Evolutionary conservation across 2,113 vertebrate genomes (phyloP).

Genomic region (Prunella himalayana): DNA sequence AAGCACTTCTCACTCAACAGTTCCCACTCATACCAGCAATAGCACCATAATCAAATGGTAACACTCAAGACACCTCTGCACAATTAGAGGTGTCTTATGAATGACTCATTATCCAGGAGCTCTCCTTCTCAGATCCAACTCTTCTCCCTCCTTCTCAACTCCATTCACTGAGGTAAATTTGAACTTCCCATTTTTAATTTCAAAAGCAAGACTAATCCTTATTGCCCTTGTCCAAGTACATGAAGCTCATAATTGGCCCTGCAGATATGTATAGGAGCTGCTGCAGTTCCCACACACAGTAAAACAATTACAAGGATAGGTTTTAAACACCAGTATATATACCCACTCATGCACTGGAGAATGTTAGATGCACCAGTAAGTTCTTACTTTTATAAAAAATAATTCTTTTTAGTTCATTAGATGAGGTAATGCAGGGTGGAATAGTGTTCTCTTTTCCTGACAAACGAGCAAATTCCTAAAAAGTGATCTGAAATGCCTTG

Average conservation of each 20-base stretch:
- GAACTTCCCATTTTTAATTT: background rate
- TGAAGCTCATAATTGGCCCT: background rate
- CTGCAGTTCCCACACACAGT: background rate
- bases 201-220: background rate
- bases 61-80: background rate
- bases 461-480: background rate
- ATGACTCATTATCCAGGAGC: background rate
- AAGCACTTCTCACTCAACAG: background rate
- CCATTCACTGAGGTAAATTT: background rate
- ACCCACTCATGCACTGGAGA: background rate
- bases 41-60: background rate
- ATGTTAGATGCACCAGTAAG: background rate
- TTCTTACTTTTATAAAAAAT: background rate
- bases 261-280: background rate
- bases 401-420: background rate
- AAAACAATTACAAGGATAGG: background rate
- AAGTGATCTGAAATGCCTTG: background rate
- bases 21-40: background rate
- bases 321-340: background rate
- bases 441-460: background rate
- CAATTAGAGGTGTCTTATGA: background rate
- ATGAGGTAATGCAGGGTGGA: background rate
- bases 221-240: background rate
- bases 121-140: background rate
- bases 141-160: background rate